phyloP scores from a whole-genome alignment of 2,113 vertebrate genomes.

The Hydrochoerus hydrochaeris region DNA sequence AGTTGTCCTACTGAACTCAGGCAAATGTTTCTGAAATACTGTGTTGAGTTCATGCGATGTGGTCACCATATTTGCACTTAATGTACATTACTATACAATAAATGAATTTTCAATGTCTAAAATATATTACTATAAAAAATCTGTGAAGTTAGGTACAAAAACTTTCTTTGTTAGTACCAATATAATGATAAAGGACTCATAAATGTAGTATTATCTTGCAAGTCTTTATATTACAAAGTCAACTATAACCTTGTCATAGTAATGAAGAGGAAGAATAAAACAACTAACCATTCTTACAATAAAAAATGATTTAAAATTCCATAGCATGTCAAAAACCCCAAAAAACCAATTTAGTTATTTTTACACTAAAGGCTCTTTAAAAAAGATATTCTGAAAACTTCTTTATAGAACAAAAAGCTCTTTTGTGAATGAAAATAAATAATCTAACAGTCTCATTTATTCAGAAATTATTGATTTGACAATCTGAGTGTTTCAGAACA shows the following conservation, averaged over 20 bases:
- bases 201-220: conserved; percentile 40
- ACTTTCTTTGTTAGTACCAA: conserved; percentile 60
- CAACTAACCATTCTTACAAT: conserved; percentile 46
- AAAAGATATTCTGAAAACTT: conserved; percentile 39
- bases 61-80: conserved; percentile 22
- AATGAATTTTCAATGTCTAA: conserved; percentile 52
- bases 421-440: conserved; percentile 21
- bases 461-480: not conserved
- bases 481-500: conserved; percentile 28
- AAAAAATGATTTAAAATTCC: conserved; percentile 47
- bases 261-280: conserved; percentile 38
- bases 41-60: not conserved
- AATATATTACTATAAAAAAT: conserved; percentile 56
- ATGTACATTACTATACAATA: not conserved
- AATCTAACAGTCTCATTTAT: conserved; percentile 21
- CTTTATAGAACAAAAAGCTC: conserved; percentile 8
- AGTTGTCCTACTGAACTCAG: not conserved
- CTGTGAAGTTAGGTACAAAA: conserved; percentile 2
- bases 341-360: conserved; percentile 60
- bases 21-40: not conserved
- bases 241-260: not conserved
- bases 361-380: not conserved
- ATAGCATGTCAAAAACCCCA: not conserved
- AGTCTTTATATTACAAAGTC: conserved; percentile 55
- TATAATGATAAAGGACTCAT: not conserved